These are phyloP conservation scores for Furcula furcula DNA, from an alignment of 2,888 invertebrate species.

Conservation along the genomic window DNA sequence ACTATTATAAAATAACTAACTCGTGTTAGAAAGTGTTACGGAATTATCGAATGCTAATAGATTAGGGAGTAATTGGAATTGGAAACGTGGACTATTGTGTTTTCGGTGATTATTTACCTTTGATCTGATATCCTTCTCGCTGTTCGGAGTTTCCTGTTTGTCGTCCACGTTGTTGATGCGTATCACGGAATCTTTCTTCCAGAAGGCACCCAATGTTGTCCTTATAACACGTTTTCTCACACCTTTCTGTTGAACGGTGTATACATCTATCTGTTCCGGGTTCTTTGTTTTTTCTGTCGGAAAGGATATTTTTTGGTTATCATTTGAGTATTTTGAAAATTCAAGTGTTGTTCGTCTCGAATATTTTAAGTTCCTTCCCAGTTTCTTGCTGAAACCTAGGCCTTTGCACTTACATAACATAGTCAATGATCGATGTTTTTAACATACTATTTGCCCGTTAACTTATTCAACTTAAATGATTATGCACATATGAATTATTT, in stretches of 20 bases:
- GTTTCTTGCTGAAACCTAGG: slow-evolving; percentile 32
- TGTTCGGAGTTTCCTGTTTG: slow-evolving; percentile 85
- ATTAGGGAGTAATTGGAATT: slow-evolving; percentile 46
- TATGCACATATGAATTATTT: slow-evolving; percentile 55
- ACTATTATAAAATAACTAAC: slow-evolving; percentile 10
- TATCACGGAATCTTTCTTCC: slow-evolving; percentile 85
- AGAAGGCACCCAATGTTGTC: slow-evolving; percentile 84
- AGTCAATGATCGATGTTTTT: slow-evolving; percentile 24
- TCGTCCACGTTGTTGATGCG: slow-evolving; percentile 88
- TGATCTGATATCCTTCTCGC: slow-evolving; percentile 85
- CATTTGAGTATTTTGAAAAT: slow-evolving; percentile 14
- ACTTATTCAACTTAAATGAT: slow-evolving; percentile 36
- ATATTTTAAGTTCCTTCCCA: slow-evolving; percentile 16
- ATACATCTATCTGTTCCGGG: slow-evolving; percentile 86
- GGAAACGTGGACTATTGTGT: slow-evolving; percentile 52
- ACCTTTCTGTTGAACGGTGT: slow-evolving; percentile 83
- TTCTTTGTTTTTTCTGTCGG: slow-evolving; percentile 87
- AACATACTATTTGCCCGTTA: slow-evolving; percentile 34
- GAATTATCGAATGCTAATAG: slow-evolving; percentile 7
- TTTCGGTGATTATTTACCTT: slow-evolving; percentile 74
- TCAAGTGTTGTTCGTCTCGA: slow-evolving; percentile 13
- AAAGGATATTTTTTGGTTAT: slow-evolving; percentile 24
- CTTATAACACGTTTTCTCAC: slow-evolving; percentile 83
- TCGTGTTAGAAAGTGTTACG: slow-evolving; percentile 6
- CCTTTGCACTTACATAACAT: slow-evolving; percentile 36